These are phyloP conservation scores for Coccyzus lansbergi DNA, from an alignment of 2,797 vertebrate genomes.

Conservation along the genomic window DNA sequence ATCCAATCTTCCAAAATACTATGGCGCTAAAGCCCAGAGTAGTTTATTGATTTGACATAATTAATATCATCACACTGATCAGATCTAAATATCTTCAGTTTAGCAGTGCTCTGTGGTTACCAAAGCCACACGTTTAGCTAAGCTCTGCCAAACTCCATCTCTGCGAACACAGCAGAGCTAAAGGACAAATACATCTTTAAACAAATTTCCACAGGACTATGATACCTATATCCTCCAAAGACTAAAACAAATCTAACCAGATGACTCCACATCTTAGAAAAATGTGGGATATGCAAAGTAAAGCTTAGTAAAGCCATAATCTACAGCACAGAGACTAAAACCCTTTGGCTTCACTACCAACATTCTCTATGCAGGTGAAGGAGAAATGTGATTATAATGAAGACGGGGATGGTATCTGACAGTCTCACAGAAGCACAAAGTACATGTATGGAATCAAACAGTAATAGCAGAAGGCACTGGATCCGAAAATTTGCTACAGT, in stretches of 20 bases:
- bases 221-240: background rate
- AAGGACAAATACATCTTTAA: background rate
- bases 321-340: background rate
- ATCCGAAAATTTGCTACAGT: background rate
- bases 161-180: background rate
- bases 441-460: background rate
- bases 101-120: background rate
- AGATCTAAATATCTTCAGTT: background rate
- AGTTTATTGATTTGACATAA: background rate
- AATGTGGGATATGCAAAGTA: background rate
- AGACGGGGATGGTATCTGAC: background rate
- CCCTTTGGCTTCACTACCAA: background rate
- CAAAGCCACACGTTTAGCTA: background rate
- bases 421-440: background rate
- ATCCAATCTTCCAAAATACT: background rate
- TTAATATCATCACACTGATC: background rate
- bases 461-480: background rate
- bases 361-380: background rate
- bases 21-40: background rate
- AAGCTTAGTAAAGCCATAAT: background rate
- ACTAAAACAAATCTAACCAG: background rate
- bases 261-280: background rate
- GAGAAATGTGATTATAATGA: background rate
- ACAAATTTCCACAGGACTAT: background rate
- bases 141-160: background rate